Conservation (phyloP, 1,140 invertebrate species). For the Apis dorsata region DNA sequence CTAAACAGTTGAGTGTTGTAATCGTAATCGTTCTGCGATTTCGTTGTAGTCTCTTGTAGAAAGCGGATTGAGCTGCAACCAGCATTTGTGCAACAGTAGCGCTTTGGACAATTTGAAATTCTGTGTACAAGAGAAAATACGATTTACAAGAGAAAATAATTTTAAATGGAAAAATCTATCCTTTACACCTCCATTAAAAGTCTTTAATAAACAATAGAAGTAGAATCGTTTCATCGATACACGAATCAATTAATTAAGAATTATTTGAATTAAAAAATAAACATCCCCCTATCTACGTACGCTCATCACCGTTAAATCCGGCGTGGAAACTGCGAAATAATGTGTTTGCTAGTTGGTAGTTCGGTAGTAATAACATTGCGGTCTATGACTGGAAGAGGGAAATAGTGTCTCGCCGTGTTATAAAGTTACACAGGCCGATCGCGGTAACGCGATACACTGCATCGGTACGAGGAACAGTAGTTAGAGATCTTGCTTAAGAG, state of each 20-base stretch:
- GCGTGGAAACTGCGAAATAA: slow-evolving; percentile 30
- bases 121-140: background rate
- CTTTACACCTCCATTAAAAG: no score
- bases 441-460: slow-evolving; percentile 45
- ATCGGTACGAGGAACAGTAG: slow-evolving; percentile 36
- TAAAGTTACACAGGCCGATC: slow-evolving; percentile 40
- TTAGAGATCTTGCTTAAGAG: slow-evolving; percentile 23
- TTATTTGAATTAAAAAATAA: no score
- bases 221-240: no score
- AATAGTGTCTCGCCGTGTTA: slow-evolving; percentile 33
- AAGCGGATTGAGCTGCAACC: no score
- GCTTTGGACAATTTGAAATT: no score
- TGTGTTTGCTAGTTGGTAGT: slow-evolving; percentile 24
- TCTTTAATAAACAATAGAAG: no score
- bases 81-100: no score
- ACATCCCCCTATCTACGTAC: no score
- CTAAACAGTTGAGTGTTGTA: background rate
- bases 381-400: slow-evolving; percentile 37
- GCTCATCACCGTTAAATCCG: background rate
- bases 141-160: slow-evolving; percentile 7
- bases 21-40: background rate
- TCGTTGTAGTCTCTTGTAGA: background rate
- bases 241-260: no score
- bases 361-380: slow-evolving; percentile 47
- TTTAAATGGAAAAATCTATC: no score